Percentiles rank a stretch among this genome's conserved stretches.
phyloP scores from a whole-genome alignment of 2,888 invertebrate species.

The Drosophila mayaguana region DNA sequence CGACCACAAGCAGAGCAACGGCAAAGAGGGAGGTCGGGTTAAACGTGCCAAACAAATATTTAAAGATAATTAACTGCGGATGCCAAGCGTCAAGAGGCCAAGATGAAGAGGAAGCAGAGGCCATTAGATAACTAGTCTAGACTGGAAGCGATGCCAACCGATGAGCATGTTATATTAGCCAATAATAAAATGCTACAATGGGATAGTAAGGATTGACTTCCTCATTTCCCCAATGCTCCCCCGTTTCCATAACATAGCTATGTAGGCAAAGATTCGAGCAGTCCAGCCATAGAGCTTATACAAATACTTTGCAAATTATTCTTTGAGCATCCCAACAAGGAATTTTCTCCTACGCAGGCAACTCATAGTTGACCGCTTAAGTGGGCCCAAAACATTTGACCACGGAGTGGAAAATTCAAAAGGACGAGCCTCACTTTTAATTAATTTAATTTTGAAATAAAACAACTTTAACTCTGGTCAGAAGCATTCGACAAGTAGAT shows the following conservation, averaged over 20 bases:
- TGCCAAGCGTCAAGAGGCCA: constrained; percentile 13
- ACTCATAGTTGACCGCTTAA: constrained; percentile 3
- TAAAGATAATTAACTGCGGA: constrained; percentile 62
- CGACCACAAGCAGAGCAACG: constrained; percentile 25
- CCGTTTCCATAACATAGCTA: background rate
- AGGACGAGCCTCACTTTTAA: background rate
- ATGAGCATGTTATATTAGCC: background rate
- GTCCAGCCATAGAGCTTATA: background rate
- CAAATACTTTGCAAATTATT: constrained; percentile 3
- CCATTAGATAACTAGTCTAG: constrained; percentile 8
- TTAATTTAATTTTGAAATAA: background rate
- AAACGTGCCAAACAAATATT: constrained; percentile 63
- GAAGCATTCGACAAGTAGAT: background rate
- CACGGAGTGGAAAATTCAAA: background rate
- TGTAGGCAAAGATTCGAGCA: background rate
- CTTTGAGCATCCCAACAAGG: background rate
- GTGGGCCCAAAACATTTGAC: background rate
- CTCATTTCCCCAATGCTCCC: background rate
- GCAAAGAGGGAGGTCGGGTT: background rate
- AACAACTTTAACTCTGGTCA: background rate
- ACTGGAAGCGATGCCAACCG: background rate
- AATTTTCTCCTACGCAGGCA: background rate
- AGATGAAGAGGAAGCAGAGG: constrained; percentile 14
- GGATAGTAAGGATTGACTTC: background rate
- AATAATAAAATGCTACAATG: background rate